Percentiles rank a stretch among this genome's conserved stretches.
Conservation (phyloP, 2,113 vertebrate species). For the Syngnathus scovelli region DNA sequence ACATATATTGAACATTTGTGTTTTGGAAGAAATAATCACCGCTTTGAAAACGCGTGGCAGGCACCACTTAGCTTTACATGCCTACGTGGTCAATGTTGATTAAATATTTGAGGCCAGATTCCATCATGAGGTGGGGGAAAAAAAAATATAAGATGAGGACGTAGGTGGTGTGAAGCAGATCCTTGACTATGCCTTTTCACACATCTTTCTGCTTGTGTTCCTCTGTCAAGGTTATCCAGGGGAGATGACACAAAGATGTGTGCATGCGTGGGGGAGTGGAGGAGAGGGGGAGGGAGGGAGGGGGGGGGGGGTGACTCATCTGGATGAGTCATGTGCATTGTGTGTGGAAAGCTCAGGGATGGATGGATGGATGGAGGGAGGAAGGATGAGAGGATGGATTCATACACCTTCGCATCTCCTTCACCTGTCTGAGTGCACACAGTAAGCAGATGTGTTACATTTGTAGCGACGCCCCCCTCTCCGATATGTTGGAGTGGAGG, state of each 20-base stretch:
- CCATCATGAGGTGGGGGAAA: background rate
- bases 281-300: conserved; percentile 24
- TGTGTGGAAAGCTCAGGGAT: conserved; percentile 62
- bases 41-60: no score
- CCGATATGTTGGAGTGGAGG: conserved; percentile 17
- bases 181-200: conserved; percentile 40
- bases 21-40: no score
- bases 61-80: no score
- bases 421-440: conserved; percentile 1
- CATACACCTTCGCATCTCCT: background rate
- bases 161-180: conserved; percentile 34
- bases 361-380: conserved; percentile 49
- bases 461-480: background rate
- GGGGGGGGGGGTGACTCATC: conserved; percentile 64
- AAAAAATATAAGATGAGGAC: conserved; percentile 21
- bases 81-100: no score
- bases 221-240: conserved; percentile 69
- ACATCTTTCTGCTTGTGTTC: conserved; percentile 44
- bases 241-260: conserved; percentile 68
- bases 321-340: conserved; percentile 71
- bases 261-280: conserved; percentile 36
- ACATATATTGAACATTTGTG: no score
- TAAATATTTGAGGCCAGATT: background rate
- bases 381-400: conserved; percentile 10
- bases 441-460: conserved; percentile 19